Conservation (phyloP, 2,888 invertebrate genomes). For the Biston stratarius region DNA sequence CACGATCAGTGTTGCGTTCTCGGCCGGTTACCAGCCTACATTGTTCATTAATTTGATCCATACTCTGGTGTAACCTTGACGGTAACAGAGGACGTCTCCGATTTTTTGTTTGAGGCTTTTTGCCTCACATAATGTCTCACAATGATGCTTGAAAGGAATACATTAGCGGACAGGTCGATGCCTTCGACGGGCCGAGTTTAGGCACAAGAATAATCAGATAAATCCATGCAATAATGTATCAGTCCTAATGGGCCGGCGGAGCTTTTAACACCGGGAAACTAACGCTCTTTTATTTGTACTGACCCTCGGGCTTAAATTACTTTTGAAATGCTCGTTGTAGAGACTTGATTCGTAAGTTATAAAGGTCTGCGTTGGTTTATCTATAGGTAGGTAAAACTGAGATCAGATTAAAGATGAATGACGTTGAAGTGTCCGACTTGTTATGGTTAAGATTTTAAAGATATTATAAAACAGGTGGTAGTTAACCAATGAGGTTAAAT, state of each 20-base stretch:
- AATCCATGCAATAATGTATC: slow-evolving; percentile 48
- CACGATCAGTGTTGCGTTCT: slow-evolving; percentile 23
- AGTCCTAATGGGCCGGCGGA: slow-evolving; percentile 45
- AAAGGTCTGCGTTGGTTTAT: slow-evolving; percentile 34
- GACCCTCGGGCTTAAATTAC: slow-evolving; percentile 39
- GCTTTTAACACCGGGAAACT: slow-evolving; percentile 46
- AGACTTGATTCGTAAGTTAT: slow-evolving; percentile 38
- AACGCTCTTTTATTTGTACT: slow-evolving; percentile 42
- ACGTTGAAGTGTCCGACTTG: not conserved
- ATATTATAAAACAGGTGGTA: not conserved
- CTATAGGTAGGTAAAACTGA: not conserved
- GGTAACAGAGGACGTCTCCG: slow-evolving; percentile 43
- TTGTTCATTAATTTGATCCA: slow-evolving; percentile 27
- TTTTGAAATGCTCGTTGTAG: slow-evolving; percentile 30
- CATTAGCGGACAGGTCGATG: slow-evolving; percentile 73
- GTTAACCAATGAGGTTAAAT: no score
- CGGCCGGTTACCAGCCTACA: slow-evolving; percentile 14
- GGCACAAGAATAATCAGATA: slow-evolving; percentile 56
- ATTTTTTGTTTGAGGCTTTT: slow-evolving; percentile 70
- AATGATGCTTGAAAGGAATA: slow-evolving; percentile 78
- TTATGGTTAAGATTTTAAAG: not conserved
- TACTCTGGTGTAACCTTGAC: slow-evolving; percentile 40
- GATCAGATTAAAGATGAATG: slow-evolving; percentile 13
- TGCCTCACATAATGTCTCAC: slow-evolving; percentile 75
- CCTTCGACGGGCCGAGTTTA: slow-evolving; percentile 48